Evolutionary conservation across 1,140 invertebrate genomes (phyloP).

Genomic region (Saccostrea glomerata): DNA sequence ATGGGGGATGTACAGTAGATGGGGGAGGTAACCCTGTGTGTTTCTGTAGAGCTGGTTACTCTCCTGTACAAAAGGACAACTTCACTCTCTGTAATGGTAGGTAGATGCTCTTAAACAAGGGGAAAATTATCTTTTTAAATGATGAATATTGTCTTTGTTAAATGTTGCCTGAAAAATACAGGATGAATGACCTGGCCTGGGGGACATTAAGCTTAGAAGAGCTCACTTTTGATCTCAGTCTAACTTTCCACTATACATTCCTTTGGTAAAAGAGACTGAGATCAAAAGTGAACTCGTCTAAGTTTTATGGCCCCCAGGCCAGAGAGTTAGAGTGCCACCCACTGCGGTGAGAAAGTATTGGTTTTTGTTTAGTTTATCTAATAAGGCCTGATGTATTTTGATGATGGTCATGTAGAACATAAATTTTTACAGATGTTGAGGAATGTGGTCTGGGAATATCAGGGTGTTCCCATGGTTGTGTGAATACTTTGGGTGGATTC

Average conservation of each 20-base stretch:
- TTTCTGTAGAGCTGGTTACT: conserved; percentile 4
- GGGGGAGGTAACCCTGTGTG: not conserved
- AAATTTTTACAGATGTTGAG: conserved; percentile 6
- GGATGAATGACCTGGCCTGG: too few species aligned
- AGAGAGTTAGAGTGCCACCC: not conserved
- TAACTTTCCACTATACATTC: too few species aligned
- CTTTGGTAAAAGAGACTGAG: too few species aligned
- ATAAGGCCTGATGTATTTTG: not conserved
- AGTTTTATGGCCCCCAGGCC: not conserved
- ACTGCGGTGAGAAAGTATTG: not conserved
- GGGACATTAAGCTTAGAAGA: too few species aligned
- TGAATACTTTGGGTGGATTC: conserved; percentile 15
- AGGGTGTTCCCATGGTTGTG: not conserved
- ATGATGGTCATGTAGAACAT: too few species aligned
- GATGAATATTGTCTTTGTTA: too few species aligned
- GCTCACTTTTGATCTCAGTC: too few species aligned
- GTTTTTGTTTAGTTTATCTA: not conserved
- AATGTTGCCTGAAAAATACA: too few species aligned
- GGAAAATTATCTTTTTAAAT: too few species aligned
- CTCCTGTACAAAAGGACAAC: not conserved
- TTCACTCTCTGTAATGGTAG: conserved; percentile 1
- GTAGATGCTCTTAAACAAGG: too few species aligned
- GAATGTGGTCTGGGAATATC: conserved; percentile 7
- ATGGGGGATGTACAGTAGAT: not conserved
- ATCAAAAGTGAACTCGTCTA: too few species aligned